phyloP scores from a whole-genome alignment of 2,888 invertebrate species.

The Formica aserva region DNA sequence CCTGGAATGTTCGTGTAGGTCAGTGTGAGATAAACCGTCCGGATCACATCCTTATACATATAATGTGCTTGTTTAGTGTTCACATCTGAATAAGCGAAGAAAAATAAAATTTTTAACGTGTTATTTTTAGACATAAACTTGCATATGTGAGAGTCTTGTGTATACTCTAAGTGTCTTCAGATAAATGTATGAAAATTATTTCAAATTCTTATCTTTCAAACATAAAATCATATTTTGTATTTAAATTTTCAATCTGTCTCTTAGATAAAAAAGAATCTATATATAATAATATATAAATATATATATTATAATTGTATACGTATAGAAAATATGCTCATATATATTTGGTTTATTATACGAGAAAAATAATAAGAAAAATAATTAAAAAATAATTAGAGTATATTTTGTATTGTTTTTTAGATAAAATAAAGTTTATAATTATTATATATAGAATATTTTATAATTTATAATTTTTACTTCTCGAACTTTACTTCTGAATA shows the following conservation, averaged over 20 bases:
- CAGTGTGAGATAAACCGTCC: neutral
- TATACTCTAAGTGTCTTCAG: neutral
- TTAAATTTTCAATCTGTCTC: neutral
- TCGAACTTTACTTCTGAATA: no score
- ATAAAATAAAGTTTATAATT: no score
- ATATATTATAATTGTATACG: no score
- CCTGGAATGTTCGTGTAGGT: constrained; percentile 26
- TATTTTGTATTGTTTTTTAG: no score
- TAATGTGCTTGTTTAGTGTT: neutral
- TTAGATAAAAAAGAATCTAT: neutral
- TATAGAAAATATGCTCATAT: no score
- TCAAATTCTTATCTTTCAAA: neutral
- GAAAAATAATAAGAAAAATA: no score
- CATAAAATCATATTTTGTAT: neutral
- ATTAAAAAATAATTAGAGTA: no score
- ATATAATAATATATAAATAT: neutral
- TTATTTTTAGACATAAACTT: neutral
- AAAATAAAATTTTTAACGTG: neutral
- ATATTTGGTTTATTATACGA: no score
- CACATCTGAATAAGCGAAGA: neutral
- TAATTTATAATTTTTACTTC: no score
- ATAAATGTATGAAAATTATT: neutral
- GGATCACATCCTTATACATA: neutral
- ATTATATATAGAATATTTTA: no score
- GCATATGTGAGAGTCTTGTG: neutral